Base-by-base conservation (phyloP, 2,888 invertebrate genomes). In the Drosophila kokeensis region DNA sequence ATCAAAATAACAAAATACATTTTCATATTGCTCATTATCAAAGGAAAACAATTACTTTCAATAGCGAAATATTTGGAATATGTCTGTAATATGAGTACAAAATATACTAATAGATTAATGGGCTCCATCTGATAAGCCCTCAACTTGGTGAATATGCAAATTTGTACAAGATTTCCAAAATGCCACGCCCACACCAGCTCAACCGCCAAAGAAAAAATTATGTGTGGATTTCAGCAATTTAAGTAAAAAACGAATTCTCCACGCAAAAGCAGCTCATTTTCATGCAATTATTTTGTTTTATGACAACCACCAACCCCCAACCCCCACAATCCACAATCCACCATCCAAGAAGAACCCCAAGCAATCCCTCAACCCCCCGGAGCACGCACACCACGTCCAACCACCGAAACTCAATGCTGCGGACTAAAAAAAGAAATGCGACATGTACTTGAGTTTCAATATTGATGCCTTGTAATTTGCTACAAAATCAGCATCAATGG, bases 391-490 rank as follows among this genome's bases (percentile, higher is more conserved):
- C 24, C 10, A 13, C n/a, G 8, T n/a, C 5, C 15, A 27, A 40
- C 2, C 42, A 32, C 42, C 42, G 21, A 49, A 52, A 61, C n/a
- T 15, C 21, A 58, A 45, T 49, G 40, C 61, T 45, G 64, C 71
- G 54, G 70, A 64, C 50, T 48, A 66, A 76, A 62, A 77, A 77
- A 76, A 81, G 59, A 80, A 80, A 76, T 68, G 73, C 73, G 76
- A 74, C 81, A 73, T 80, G 79, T 82, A 74, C 85, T 85, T 82
- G 75, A 82, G 80, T 83, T 78, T 83, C 81, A 79, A 75, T 81
- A 79, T 81, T 79, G 77, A 77, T 83, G 81, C 82, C 70, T 65
- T 81, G 79, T 86, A 84, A 84, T 86, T 86, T 86, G 73, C 76
- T 65, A 70, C 65, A 67, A 82, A 80, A 82, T 86, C 80, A 70